Base-by-base conservation (phyloP, 2,113 vertebrate species). In the Saguinus midas region DNA sequence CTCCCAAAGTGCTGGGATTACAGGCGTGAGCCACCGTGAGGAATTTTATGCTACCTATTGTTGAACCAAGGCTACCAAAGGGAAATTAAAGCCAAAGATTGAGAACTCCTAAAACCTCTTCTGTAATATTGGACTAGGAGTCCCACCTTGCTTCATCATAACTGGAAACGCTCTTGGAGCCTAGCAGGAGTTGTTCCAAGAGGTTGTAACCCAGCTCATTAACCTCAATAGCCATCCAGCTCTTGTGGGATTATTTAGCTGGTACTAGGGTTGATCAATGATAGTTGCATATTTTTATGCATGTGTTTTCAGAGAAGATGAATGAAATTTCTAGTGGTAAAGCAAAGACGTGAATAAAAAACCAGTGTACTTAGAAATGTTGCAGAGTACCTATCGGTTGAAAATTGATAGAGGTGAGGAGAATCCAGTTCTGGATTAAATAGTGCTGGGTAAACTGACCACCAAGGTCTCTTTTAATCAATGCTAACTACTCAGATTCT, bases 261-360 rank as follows among this genome's bases (percentile, higher is more conserved):
- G 64, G 32, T 78, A n/a, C 18, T 82, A 86, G 40, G 9, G 2
- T 87, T 91, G 29, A 45, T 68, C 29, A 72, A 8, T 52, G 27
- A 70, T 57, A 64, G 20, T 18, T 79, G 21, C 8, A 11, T 75
- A 32, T 90, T 52, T 94, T 16, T 32, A 64, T 40, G 3, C 18
- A 32, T 87, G 23, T 32, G 37, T 90, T 96, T 94, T 96, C 37
- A 75, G 75, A 92, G n/a, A 52, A 92, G 73, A 86, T 76, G 29
- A 88, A 78, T 52, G 88, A 52, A 72, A 81, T 85, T 87, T 81
- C 29, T 87, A 20, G 43, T 17, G 25, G 14, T 43, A 83, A 52
- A 83, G 82, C 17, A 78, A 43, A 58, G 57, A 75, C 75, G 72
- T 3, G 86, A 89, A 37, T 57, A 35, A 68, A 85, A 96, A 93